Conservation (phyloP, 2,888 invertebrate genomes). For the Philaethria dido region DNA sequence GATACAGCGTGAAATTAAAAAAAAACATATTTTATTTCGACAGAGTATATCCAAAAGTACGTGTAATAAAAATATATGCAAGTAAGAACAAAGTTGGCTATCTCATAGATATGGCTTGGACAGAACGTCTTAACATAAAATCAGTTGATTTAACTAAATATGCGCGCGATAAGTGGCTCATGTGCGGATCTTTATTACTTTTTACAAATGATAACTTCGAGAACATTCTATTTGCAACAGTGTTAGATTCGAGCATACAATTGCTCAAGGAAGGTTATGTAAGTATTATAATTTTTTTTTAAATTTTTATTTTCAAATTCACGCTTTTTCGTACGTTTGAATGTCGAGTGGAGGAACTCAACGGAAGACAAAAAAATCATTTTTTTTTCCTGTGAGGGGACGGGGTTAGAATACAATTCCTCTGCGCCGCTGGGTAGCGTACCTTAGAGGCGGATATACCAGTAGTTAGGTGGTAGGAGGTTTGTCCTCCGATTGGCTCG, state of each 20-base stretch:
- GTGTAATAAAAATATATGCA: conserved; percentile 67
- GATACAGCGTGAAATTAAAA: too few relatives aligned
- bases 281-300: conserved; percentile 53
- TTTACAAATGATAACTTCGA: conserved; percentile 88
- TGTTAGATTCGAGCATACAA: conserved; percentile 77
- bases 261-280: conserved; percentile 83
- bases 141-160: conserved; percentile 56
- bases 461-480: too few relatives aligned
- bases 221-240: conserved; percentile 87
- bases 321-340: too few relatives aligned
- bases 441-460: too few relatives aligned
- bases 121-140: conserved; percentile 54
- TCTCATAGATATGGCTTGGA: conserved; percentile 69
- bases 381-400: too few relatives aligned
- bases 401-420: too few relatives aligned
- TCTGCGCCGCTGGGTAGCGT: too few relatives aligned
- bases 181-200: conserved; percentile 89
- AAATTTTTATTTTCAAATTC: too few relatives aligned
- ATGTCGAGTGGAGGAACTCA: too few relatives aligned
- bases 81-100: conserved; percentile 73
- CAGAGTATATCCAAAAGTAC: conserved; percentile 77
- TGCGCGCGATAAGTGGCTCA: conserved; percentile 80
- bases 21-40: conserved; percentile 47
- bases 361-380: too few relatives aligned
- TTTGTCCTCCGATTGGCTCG: too few relatives aligned